phyloP scores from a whole-genome alignment of 1,140 invertebrate genomes.

The Fragariocoptes setiger region DNA sequence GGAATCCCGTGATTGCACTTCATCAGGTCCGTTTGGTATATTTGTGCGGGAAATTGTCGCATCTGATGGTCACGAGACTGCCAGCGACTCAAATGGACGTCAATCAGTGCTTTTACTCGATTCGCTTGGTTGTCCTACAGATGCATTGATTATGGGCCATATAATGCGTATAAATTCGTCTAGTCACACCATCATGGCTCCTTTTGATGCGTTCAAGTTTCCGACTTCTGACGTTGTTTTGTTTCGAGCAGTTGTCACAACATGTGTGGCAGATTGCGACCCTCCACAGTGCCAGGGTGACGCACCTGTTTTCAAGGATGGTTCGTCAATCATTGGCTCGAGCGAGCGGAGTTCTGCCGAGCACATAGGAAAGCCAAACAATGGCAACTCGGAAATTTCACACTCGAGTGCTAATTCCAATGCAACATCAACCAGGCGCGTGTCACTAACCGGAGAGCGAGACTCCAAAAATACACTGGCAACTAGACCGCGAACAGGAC shows the following conservation, averaged over 20 bases:
- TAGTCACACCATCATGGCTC: slow-evolving; percentile 42
- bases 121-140: slow-evolving; percentile 30
- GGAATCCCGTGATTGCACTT: slow-evolving; percentile 44
- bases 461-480: no score
- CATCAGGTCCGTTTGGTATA: slow-evolving; percentile 41
- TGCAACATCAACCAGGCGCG: no score
- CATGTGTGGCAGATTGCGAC: slow-evolving; percentile 61
- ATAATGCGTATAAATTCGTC: slow-evolving; percentile 28
- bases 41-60: slow-evolving; percentile 67
- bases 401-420: no score
- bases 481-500: no score
- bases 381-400: no score
- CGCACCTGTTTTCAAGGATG: no score
- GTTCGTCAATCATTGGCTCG: no score
- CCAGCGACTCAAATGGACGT: neutral
- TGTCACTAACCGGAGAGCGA: no score
- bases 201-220: slow-evolving; percentile 82
- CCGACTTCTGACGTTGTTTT: slow-evolving; percentile 73
- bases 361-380: no score
- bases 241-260: slow-evolving; percentile 61
- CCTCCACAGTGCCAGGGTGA: no score
- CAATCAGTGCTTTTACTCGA: slow-evolving; percentile 47
- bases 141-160: slow-evolving; percentile 20
- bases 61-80: slow-evolving; percentile 34
- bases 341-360: no score